Evolutionary conservation across 2,888 invertebrate genomes (phyloP).

Genomic region (Euclidia mi): DNA sequence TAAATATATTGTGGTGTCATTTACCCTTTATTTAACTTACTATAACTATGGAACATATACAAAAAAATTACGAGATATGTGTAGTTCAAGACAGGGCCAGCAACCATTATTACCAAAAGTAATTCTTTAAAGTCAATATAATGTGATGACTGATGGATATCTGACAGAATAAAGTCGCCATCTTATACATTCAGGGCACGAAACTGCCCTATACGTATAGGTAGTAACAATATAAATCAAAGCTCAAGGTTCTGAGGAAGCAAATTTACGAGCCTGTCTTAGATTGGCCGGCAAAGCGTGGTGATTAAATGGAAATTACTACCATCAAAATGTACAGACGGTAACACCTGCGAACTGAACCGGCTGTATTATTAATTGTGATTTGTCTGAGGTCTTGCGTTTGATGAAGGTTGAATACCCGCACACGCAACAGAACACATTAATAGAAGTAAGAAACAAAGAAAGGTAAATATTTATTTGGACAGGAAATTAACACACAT

Average conservation of each 20-base stretch:
- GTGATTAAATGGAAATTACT: slow-evolving; percentile 53
- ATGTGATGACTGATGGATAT: too few species aligned
- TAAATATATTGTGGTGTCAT: too few species aligned
- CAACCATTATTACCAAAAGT: too few species aligned
- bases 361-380: slow-evolving; percentile 11
- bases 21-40: too few species aligned
- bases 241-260: slow-evolving; percentile 19
- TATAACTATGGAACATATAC: too few species aligned
- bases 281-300: slow-evolving; percentile 22
- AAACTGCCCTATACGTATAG: slow-evolving; percentile 3
- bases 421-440: too few species aligned
- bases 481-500: too few species aligned
- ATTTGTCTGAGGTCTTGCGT: slow-evolving; percentile 1
- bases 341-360: slow-evolving; percentile 34
- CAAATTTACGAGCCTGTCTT: slow-evolving; percentile 43
- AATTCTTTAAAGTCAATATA: too few species aligned
- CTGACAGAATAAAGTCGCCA: background rate
- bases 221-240: slow-evolving; percentile 28
- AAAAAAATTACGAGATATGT: too few species aligned
- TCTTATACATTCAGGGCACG: slow-evolving; percentile 15
- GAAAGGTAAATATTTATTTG: too few species aligned
- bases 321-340: slow-evolving; percentile 20
- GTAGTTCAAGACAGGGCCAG: too few species aligned
- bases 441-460: too few species aligned
- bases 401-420: background rate